Conservation (phyloP, 1,140 invertebrate genomes). For the Thrips palmi region DNA sequence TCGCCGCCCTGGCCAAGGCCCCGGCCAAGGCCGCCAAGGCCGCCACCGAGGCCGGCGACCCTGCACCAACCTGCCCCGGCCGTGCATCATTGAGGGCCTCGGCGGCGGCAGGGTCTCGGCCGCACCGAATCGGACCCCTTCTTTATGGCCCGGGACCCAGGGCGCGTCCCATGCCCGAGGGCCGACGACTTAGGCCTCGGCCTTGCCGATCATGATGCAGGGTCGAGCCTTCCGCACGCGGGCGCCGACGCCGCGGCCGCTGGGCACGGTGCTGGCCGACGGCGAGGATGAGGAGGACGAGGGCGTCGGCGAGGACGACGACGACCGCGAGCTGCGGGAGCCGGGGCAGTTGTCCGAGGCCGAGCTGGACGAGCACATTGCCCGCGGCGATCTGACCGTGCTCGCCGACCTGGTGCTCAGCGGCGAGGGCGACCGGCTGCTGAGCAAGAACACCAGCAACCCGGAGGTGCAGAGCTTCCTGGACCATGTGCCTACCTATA, state of each 20-base stretch:
- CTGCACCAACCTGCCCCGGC: no score
- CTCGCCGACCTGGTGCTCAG: conserved; percentile 72
- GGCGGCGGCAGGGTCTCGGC: no score
- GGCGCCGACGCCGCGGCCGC: no score
- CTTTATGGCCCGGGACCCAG: no score
- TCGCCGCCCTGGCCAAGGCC: no score
- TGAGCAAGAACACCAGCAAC: conserved; percentile 51
- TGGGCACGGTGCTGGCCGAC: not conserved
- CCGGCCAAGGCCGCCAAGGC: no score
- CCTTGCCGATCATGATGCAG: conserved; percentile 16
- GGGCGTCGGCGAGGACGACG: conserved; percentile 19
- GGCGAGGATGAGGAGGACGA: conserved; percentile 11
- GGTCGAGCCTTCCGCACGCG: no score
- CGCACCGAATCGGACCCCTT: no score
- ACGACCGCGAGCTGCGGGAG: conserved; percentile 24
- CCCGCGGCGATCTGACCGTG: conserved; percentile 69
- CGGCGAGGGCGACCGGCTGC: conserved; percentile 60
- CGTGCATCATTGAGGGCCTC: no score
- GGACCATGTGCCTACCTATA: conserved; percentile 74
- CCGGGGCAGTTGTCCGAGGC: no score
- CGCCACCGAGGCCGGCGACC: no score
- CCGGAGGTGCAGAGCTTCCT: conserved; percentile 75
- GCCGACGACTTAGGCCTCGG: conserved; percentile 13
- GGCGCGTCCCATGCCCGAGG: no score
- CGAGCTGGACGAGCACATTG: conserved; percentile 41